Evolutionary conservation across 2,888 invertebrate genomes (phyloP), one percentile per base, ranked within the genome.

Genomic region (Melinaea marsaeus): DNA sequence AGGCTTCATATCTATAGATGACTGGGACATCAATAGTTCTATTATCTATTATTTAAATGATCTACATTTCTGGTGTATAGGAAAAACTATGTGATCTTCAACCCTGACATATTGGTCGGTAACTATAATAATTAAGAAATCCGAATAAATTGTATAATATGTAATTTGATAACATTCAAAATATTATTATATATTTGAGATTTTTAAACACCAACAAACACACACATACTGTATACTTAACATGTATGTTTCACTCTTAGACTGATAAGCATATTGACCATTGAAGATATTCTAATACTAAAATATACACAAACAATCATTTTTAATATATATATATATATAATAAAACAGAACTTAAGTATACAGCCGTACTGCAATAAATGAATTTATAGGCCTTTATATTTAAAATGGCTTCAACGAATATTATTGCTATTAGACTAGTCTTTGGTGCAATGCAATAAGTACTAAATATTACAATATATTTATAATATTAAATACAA

Each of bases 101-200:
- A 60, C 60, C 60, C 60, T 60, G 60, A 22, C 34, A 60, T 32
- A 55, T 60, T 60, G 60, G 60, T 60, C 60, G 34, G 45, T 60
- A 42, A 55, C 32, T 51, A 51, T 13, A 22, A 48, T 13, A 22
- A 22, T 51, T 51, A 32, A 32, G 51, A 32, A 22, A 51, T 51
- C 32, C 3, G 51, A 51, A 32, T 51, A 51, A n/a, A 48, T 13
- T 48, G 13, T 48, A 48, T 51, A 32, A 42, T 42, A 42, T 42
- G 42, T 9, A 42, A 37, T 37, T 42, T 9, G 42, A 42, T 42
- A 42, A 42, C 42, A 42, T 51, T 32, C 3, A 32, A 51, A 51
- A 51, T 51, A 32, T 51, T 51, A 32, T 51, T 7, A 51, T 46
- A 11, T 51, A 6, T 51, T 22, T 32, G 4, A 51, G 32, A 22